A percentile compares a stretch with the other conserved stretches of the same genome.
Evolutionary conservation across 2,888 invertebrate genomes (phyloP).

Genomic region (Phengaris arion): DNA sequence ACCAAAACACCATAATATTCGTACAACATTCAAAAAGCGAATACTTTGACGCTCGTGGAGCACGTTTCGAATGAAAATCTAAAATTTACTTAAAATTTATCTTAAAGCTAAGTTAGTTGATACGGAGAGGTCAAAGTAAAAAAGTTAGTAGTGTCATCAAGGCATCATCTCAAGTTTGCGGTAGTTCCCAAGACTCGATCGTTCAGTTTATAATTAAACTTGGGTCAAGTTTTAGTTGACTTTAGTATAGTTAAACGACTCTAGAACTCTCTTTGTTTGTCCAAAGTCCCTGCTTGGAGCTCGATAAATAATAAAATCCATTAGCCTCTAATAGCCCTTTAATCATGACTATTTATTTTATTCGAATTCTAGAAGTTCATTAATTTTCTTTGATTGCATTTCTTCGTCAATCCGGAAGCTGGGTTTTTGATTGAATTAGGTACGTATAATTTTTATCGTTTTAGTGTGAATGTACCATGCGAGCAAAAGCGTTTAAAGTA

Average conservation of each 20-base stretch:
- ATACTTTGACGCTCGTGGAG: not conserved
- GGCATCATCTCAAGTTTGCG: conserved; percentile 59
- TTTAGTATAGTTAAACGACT: conserved; percentile 56
- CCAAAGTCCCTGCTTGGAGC: conserved; percentile 46
- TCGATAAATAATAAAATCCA: conserved; percentile 27
- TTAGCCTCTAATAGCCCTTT: conserved; percentile 55
- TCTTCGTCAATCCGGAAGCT: not conserved
- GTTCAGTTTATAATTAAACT: conserved; percentile 75
- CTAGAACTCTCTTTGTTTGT: conserved; percentile 66
- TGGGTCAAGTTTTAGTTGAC: conserved; percentile 66
- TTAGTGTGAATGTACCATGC: no score
- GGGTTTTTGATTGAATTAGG: not conserved
- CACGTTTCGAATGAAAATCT: not conserved
- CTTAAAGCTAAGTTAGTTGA: conserved; percentile 33
- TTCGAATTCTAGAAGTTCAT: not conserved
- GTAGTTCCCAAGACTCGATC: conserved; percentile 64
- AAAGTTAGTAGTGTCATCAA: conserved; percentile 28
- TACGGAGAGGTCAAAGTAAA: conserved; percentile 43
- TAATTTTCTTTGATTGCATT: conserved; percentile 13
- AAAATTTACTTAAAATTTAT: not conserved
- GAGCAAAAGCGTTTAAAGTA: no score
- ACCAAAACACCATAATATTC: no score
- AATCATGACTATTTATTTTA: conserved; percentile 38
- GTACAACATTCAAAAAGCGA: not conserved
- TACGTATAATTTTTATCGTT: no score